Evolutionary conservation across 1,140 invertebrate species (phyloP).

Genomic region (Zaprionus tsacasi): DNA sequence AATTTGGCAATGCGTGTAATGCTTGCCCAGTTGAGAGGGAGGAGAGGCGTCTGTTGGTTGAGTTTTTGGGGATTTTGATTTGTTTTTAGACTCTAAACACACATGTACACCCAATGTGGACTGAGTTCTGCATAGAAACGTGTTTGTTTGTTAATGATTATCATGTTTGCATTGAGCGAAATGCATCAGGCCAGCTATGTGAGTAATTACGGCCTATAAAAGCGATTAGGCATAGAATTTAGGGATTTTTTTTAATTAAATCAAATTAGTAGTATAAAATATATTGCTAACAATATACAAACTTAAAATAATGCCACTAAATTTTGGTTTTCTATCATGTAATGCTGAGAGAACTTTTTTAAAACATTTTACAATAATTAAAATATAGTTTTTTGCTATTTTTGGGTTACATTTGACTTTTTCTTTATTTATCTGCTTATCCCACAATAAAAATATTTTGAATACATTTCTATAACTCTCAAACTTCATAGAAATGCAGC

Average conservation of each 20-base stretch:
- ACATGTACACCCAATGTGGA: constrained; percentile 8
- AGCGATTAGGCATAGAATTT: not conserved
- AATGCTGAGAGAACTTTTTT: not conserved
- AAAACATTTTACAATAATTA: not conserved
- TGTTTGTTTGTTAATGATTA: constrained; percentile 9
- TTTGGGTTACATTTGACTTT: no score
- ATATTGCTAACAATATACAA: no score
- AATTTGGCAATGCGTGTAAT: constrained; percentile 70
- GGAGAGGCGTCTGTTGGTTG: not conserved
- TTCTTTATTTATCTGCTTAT: no score
- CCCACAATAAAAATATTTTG: no score
- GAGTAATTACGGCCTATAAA: not conserved
- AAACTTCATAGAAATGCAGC: no score
- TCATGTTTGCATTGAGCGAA: not conserved
- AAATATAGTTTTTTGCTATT: no score
- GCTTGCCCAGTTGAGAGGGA: not conserved
- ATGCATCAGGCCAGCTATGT: not conserved
- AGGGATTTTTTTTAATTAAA: not conserved
- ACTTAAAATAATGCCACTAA: no score
- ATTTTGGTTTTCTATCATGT: not conserved
- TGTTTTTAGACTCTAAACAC: constrained; percentile 37
- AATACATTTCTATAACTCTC: no score
- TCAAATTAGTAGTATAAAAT: not conserved
- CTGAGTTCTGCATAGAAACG: constrained; percentile 8
- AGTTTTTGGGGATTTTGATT: constrained; percentile 38